Evolutionary conservation across 2,888 invertebrate species (phyloP).

Genomic region (Metacarcinus magister): DNA sequence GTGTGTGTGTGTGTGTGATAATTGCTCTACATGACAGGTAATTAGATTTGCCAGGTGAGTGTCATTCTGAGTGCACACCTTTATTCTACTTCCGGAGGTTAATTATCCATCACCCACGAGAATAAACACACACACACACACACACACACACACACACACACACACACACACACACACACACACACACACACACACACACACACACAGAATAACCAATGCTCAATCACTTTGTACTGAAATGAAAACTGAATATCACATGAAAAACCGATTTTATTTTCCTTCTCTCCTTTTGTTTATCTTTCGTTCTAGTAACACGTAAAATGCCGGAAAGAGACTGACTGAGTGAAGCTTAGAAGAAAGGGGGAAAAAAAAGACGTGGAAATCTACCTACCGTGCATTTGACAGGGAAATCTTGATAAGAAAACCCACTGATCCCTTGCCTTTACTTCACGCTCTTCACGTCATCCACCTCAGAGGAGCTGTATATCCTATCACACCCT

Average conservation of each 20-base stretch:
- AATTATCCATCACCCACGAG: not conserved
- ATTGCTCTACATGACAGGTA: not conserved
- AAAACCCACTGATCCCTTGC: too few species aligned
- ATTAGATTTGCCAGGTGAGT: not conserved
- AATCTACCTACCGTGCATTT: too few species aligned
- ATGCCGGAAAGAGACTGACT: too few species aligned
- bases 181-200: conserved; percentile 26
- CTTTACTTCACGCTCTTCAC: too few species aligned
- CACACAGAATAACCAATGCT: not conserved
- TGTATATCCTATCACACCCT: not conserved
- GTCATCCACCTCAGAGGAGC: too few species aligned
- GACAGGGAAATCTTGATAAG: too few species aligned
- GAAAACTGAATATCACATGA: not conserved
- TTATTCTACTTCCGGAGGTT: not conserved
- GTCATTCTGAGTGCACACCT: not conserved
- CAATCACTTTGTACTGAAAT: not conserved
- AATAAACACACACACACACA: too few species aligned
- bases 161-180: conserved; percentile 26
- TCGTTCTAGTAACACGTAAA: not conserved
- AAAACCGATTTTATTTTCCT: not conserved
- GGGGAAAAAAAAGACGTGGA: too few species aligned
- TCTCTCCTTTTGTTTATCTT: not conserved
- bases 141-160: not conserved
- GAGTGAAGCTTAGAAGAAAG: too few species aligned
- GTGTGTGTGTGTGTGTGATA: not conserved